Evolutionary conservation across 2,797 vertebrate genomes (phyloP).

Genomic region (Pangasius larnaudii): DNA sequence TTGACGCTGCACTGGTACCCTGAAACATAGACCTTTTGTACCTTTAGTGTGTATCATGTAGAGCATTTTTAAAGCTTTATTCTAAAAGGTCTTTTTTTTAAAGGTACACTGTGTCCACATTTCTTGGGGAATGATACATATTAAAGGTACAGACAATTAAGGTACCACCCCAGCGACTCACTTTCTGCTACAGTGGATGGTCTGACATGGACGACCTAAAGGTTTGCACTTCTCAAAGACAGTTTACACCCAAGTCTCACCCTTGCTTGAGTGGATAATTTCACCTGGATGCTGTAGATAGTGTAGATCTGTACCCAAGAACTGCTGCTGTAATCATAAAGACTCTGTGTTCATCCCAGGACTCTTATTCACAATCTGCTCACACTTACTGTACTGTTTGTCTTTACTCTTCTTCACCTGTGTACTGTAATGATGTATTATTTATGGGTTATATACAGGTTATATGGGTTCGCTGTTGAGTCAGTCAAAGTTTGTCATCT

Average conservation of each 20-base stretch:
- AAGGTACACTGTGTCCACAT: background rate
- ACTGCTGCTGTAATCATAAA: background rate
- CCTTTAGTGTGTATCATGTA: background rate
- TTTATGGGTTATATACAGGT: background rate
- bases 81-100: background rate
- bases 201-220: background rate
- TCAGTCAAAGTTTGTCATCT: background rate
- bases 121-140: background rate
- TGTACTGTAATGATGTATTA: background rate
- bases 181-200: background rate
- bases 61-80: too few species aligned
- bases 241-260: background rate
- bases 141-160: background rate
- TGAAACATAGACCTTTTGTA: background rate
- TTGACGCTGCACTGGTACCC: background rate
- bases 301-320: background rate
- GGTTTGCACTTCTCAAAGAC: background rate
- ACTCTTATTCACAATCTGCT: background rate
- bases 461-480: background rate
- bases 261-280: background rate
- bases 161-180: background rate
- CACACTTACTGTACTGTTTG: background rate
- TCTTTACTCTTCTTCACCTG: background rate
- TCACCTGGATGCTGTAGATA: background rate
- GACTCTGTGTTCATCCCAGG: background rate